A percentile compares a stretch with the other conserved stretches of the same genome.
phyloP scores from a whole-genome alignment of 2,888 invertebrate genomes.

The Ochlodes sylvanus region DNA sequence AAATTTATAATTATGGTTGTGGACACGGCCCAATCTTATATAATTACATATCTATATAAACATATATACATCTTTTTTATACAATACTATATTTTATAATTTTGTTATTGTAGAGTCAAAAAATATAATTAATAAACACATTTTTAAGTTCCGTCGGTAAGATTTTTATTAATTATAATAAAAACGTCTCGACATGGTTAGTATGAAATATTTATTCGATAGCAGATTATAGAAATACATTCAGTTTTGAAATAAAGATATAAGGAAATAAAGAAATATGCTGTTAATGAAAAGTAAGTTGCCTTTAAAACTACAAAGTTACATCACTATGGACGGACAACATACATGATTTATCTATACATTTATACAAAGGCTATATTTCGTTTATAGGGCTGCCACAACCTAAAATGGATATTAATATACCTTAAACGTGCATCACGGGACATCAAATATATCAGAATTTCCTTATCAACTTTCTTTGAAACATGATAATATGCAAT shows the following conservation, averaged over 20 bases:
- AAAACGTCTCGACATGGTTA: no score
- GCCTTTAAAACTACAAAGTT: conserved; percentile 17
- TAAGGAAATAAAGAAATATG: neutral
- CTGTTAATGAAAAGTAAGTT: neutral
- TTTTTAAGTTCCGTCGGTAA: no score
- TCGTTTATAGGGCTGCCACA: conserved; percentile 20
- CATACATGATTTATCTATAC: conserved; percentile 42
- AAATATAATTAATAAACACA: neutral
- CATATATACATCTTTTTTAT: neutral
- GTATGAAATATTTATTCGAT: neutral
- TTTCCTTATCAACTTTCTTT: neutral
- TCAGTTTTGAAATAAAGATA: neutral
- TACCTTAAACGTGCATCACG: no score
- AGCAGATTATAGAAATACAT: neutral
- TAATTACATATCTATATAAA: neutral
- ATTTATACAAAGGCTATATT: conserved; percentile 33
- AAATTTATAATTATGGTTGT: conserved; percentile 27
- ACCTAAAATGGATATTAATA: conserved; percentile 36
- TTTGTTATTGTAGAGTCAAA: neutral
- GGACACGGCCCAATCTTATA: neutral
- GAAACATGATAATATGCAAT: neutral
- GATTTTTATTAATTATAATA: no score
- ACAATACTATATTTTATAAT: neutral
- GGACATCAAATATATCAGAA: neutral
- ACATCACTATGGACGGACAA: conserved; percentile 60